phyloP scores from a whole-genome alignment of 2,113 vertebrate species.

The Poecile atricapillus region DNA sequence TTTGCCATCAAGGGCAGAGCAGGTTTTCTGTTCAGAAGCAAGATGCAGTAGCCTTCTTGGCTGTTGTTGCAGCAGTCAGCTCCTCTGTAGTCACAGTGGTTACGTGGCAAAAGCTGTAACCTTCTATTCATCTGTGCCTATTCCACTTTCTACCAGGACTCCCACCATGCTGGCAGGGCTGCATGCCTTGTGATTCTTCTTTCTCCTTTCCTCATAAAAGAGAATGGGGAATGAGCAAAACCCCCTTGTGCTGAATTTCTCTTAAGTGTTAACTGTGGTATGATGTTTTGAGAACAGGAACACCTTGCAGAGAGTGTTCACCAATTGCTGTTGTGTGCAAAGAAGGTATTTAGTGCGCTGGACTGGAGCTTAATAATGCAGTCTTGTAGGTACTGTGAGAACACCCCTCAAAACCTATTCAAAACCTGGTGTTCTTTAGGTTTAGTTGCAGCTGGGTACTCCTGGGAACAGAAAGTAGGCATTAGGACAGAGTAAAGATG shows the following conservation, averaged over 20 bases:
- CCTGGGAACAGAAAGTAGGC: not conserved
- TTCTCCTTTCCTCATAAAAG: not conserved
- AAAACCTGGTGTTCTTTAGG: not conserved
- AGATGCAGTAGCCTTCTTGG: not conserved
- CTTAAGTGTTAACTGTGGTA: not conserved
- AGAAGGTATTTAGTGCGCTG: accelerated
- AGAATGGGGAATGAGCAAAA: not conserved
- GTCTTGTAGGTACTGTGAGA: not conserved
- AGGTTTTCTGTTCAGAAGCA: not conserved
- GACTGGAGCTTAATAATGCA: not conserved
- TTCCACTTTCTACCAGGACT: not conserved
- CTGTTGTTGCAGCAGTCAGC: not conserved
- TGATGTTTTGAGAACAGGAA: not conserved
- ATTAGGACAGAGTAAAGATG: not conserved
- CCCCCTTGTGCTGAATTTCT: accelerated
- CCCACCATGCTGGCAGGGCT: not conserved
- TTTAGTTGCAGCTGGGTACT: not conserved
- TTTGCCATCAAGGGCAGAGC: not conserved
- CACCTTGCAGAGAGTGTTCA: not conserved
- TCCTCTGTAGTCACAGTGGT: not conserved
- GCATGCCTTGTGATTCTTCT: not conserved
- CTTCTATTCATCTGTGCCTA: not conserved
- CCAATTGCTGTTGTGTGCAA: accelerated
- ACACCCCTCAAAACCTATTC: not conserved
- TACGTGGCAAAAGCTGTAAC: not conserved